A percentile compares a stretch with the other conserved stretches of the same genome.
These are phyloP conservation scores for Eulemur coronatus DNA, from an alignment of 2,797 vertebrate genomes.

Conservation along the genomic window DNA sequence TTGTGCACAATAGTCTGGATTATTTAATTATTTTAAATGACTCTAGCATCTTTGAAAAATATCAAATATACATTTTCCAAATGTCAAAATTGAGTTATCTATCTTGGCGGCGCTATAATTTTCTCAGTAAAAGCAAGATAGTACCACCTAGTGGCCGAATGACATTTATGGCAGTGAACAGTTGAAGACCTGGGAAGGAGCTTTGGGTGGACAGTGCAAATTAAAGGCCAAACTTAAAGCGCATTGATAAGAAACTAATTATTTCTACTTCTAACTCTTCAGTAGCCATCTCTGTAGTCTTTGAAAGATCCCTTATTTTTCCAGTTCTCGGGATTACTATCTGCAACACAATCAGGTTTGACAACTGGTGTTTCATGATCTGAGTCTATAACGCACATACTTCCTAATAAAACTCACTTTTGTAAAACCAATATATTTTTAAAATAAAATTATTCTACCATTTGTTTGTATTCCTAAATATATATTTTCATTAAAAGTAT, in stretches of 20 bases:
- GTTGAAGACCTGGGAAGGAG: not conserved
- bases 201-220: not conserved
- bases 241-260: not conserved
- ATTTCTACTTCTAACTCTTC: not conserved
- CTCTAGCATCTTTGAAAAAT: constrained; percentile 15
- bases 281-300: not conserved
- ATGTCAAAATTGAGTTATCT: constrained; percentile 15
- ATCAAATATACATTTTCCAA: constrained; percentile 15
- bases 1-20: not conserved
- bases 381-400: not conserved
- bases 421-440: not conserved
- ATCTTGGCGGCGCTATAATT: not conserved
- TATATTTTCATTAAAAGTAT: not conserved
- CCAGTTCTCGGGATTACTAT: not conserved
- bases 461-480: not conserved
- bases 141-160: constrained; percentile 82
- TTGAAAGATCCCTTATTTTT: not conserved
- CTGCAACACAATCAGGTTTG: not conserved
- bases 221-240: not conserved
- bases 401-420: not conserved
- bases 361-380: not conserved
- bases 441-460: not conserved
- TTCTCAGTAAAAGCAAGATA: constrained; percentile 54
- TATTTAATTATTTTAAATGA: not conserved
- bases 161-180: not conserved